phyloP scores from a whole-genome alignment of 2,888 invertebrate species.

The Ypsolopha scabrella region DNA sequence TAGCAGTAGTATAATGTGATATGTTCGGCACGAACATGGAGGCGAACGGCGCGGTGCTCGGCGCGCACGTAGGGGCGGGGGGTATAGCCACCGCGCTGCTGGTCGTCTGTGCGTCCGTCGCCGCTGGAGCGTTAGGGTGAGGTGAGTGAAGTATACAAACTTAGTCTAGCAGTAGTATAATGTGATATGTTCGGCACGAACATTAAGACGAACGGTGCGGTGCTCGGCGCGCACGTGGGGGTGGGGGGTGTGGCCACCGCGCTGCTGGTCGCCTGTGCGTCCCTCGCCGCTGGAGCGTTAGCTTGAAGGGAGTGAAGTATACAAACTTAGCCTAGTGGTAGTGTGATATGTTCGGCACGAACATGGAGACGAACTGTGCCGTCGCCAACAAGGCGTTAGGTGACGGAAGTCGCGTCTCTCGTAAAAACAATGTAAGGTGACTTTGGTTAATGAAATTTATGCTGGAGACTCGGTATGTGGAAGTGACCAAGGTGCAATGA shows the following conservation, averaged over 20 bases:
- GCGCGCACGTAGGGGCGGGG: constrained; percentile 61
- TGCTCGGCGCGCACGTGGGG: constrained; percentile 42
- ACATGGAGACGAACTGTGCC: constrained; percentile 22
- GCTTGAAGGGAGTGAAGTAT: constrained; percentile 77
- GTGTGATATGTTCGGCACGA: constrained; percentile 11
- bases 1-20: not conserved
- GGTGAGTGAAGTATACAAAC: constrained; percentile 59
- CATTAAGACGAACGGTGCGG: constrained; percentile 25
- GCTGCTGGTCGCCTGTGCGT: constrained; percentile 73
- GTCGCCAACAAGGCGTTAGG: constrained; percentile 49
- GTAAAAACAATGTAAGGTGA: too few relatives aligned
- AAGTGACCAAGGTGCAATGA: too few relatives aligned
- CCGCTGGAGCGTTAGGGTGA: constrained; percentile 82
- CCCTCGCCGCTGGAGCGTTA: constrained; percentile 75
- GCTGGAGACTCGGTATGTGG: too few relatives aligned
- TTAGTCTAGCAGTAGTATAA: not conserved
- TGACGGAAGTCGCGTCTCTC: constrained; percentile 75
- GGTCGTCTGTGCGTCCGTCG: constrained; percentile 74
- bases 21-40: constrained; percentile 15
- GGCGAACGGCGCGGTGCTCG: constrained; percentile 30
- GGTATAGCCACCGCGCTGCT: constrained; percentile 74
- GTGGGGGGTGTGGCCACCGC: constrained; percentile 76
- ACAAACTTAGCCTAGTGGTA: not conserved
- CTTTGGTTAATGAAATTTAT: too few relatives aligned
- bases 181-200: constrained; percentile 12